Percentiles rank a stretch among this genome's conserved stretches.
Evolutionary conservation across 2,113 vertebrate genomes (phyloP).

Genomic region (Phalacrocorax carbo): DNA sequence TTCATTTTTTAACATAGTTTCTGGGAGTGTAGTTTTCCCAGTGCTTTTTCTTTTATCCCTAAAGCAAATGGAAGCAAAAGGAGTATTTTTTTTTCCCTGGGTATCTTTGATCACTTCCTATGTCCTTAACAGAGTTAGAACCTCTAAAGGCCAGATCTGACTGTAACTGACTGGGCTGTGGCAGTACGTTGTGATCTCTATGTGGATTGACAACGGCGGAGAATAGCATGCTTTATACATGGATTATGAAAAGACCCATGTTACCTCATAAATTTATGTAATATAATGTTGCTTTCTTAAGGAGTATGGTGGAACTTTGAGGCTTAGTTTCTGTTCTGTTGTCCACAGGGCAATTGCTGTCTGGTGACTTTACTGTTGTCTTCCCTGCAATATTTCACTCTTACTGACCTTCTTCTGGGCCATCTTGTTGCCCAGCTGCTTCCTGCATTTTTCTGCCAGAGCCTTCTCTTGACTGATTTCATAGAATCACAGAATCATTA

Average conservation of each 20-base stretch:
- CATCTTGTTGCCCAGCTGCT: background rate
- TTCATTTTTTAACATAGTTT: background rate
- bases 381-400: background rate
- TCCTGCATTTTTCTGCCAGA: background rate
- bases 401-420: background rate
- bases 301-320: background rate
- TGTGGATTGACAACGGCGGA: background rate
- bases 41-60: background rate
- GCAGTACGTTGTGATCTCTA: fast-evolving
- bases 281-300: background rate
- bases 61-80: background rate
- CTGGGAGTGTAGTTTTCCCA: background rate
- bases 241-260: background rate
- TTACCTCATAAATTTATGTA: background rate
- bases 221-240: background rate
- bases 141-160: background rate
- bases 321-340: background rate
- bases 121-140: background rate
- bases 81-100: background rate
- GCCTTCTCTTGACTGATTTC: background rate
- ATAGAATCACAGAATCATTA: background rate
- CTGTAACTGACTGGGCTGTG: background rate
- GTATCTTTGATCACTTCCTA: background rate
- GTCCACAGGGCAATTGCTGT: background rate
- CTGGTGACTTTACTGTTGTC: background rate